Base-by-base conservation (phyloP, 30 jellyfish, hydroid and myxozoan genomes). In the Hydra vulgaris region DNA sequence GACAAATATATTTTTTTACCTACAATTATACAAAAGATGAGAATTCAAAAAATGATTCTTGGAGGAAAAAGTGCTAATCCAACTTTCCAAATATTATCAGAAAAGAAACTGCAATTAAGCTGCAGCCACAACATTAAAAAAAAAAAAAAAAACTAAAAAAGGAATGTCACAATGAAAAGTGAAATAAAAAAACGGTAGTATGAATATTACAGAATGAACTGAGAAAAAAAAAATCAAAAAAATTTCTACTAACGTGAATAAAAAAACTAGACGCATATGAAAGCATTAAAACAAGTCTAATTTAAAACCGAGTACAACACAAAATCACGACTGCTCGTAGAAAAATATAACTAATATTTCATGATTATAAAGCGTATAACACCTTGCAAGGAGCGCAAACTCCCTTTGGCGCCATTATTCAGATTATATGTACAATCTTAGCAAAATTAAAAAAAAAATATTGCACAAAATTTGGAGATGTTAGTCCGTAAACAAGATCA, bases 291-390 rank as follows among this genome's bases (percentile, higher is more conserved):
- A 40, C 61, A 40, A 40, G 61, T 40, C 61, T 40, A 40, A 40
- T 40, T 40, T 40, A 40, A 40, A 40, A 40, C 61, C 61, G 61
- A 40, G 61, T 68, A 68, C 75, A 68, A 68, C 75, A 68, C 75
- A 68, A 68, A 68, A 68, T 68, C 75, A 68, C 27, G 75, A 68
- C 26, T 68, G 75, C 75, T 23, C 75, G 75, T 68, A 68, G 75
- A 68, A 68, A 68, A 68, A 68, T 68, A 68, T 68, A 68, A 68
- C 27, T 68, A 68, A n/a, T 68, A 23, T 68, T 68, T 68, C 75
- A 68, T 23, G 75, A 68, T n/a, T 68, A 68, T 68, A 68, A 68
- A 68, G 75, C 26, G 75, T 68, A n/a, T 68, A 68, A 68, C 25
- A 68, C 26, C 75, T n/a, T 5, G 25, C 15, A 20, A 20, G 25